phyloP scores from a whole-genome alignment of 37 sponge, comb jelly and placozoan genomes.

The Beroe ovata region DNA sequence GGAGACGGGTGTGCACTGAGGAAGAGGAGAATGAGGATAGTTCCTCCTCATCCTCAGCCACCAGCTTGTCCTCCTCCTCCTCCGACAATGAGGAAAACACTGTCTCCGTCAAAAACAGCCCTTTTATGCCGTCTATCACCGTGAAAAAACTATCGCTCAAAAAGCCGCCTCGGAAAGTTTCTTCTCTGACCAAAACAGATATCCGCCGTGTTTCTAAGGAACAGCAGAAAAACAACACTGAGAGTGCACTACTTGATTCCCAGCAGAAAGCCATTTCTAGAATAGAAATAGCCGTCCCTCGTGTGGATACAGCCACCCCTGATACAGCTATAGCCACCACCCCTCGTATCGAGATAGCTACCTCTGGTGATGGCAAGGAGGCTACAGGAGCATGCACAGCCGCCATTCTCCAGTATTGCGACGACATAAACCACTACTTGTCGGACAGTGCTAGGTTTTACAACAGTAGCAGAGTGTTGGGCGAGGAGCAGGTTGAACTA shows the following conservation, averaged over 20 bases:
- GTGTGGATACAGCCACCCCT: no score
- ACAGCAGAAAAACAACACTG: no score
- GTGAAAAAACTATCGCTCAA: not conserved
- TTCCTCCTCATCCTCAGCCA: not conserved
- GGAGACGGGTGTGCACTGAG: not conserved
- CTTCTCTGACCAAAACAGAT: no score
- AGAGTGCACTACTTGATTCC: no score
- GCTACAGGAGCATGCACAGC: not conserved
- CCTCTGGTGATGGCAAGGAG: no score
- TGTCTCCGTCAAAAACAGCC: not conserved
- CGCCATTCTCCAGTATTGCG: not conserved
- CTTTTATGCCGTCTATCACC: not conserved
- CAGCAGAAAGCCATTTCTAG: no score
- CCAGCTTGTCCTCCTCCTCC: not conserved
- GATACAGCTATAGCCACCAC: no score
- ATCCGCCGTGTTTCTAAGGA: no score
- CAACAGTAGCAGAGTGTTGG: not conserved
- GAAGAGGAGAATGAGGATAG: not conserved
- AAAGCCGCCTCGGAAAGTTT: not conserved
- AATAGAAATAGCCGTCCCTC: no score
- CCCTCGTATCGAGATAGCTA: no score
- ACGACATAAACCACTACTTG: not conserved
- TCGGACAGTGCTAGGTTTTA: not conserved
- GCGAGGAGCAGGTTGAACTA: constrained; percentile 22
- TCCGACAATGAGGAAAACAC: not conserved